These are phyloP conservation scores for Drosophila cognata DNA, from an alignment of 2,888 invertebrate genomes.

Conservation along the genomic window DNA sequence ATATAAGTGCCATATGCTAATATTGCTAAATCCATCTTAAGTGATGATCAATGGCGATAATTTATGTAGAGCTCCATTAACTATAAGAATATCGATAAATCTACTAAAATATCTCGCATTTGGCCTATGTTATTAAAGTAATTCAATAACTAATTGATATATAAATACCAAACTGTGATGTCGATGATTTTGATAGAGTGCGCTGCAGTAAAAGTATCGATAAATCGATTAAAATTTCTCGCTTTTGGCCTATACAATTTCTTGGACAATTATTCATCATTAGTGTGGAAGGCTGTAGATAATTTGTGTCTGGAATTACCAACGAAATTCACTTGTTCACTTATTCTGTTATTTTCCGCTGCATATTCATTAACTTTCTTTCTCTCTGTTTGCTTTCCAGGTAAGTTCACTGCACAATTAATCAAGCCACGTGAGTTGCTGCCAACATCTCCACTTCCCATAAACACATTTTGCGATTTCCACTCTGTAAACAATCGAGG, in stretches of 20 bases:
- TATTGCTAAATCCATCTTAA: neutral
- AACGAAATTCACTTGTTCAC: conserved; percentile 5
- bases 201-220: neutral
- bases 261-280: neutral
- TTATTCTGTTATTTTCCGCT: conserved; percentile 18
- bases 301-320: conserved; percentile 11
- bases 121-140: neutral
- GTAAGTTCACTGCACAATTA: conserved; percentile 68
- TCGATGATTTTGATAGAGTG: neutral
- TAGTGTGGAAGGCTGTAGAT: neutral
- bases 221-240: neutral
- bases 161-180: neutral
- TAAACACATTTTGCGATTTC: conserved; percentile 61
- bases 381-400: conserved; percentile 54
- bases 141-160: neutral
- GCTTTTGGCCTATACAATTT: conserved; percentile 2
- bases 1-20: neutral
- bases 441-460: conserved; percentile 25
- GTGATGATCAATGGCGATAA: neutral
- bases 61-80: neutral
- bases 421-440: conserved; percentile 71
- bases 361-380: conserved; percentile 51
- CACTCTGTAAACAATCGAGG: conserved; percentile 45
- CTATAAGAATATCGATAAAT: neutral
- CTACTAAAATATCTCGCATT: neutral